phyloP scores from a whole-genome alignment of 1,140 invertebrate genomes.

The Trichonephila clavipes region DNA sequence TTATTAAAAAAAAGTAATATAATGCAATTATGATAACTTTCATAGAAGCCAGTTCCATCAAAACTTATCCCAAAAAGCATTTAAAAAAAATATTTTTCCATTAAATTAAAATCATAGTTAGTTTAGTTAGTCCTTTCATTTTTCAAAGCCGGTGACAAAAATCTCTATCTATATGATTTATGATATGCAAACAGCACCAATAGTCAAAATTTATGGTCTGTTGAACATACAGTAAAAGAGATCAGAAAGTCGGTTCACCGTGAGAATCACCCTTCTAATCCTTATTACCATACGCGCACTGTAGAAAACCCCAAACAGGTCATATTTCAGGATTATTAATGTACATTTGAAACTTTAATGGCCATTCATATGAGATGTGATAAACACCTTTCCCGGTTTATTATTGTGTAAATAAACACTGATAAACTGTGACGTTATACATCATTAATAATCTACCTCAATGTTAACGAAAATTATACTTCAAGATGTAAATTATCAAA shows the following conservation, averaged over 20 bases:
- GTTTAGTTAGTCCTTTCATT: background rate
- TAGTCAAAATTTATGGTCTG: conserved; percentile 19
- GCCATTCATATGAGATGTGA: background rate
- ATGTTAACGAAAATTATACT: too few relatives aligned
- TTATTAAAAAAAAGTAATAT: too few relatives aligned
- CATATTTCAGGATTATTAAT: conserved; percentile 23
- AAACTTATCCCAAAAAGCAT: too few relatives aligned
- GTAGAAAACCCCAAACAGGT: background rate
- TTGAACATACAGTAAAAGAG: conserved; percentile 12
- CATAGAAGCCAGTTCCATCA: too few relatives aligned
- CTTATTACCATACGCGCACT: background rate
- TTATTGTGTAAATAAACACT: conserved; percentile 2
- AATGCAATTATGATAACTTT: too few relatives aligned
- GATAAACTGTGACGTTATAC: background rate
- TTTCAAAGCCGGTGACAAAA: background rate
- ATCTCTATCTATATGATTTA: background rate
- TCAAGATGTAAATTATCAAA: too few relatives aligned
- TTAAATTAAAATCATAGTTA: too few relatives aligned
- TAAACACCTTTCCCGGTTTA: background rate
- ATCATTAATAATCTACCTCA: too few relatives aligned
- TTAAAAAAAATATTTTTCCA: too few relatives aligned
- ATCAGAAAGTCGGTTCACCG: conserved; percentile 11
- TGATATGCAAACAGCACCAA: background rate
- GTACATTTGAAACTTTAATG: background rate
- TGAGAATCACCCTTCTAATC: too few relatives aligned